phyloP scores from a whole-genome alignment of 2,113 vertebrate genomes.

The Python bivittatus region DNA sequence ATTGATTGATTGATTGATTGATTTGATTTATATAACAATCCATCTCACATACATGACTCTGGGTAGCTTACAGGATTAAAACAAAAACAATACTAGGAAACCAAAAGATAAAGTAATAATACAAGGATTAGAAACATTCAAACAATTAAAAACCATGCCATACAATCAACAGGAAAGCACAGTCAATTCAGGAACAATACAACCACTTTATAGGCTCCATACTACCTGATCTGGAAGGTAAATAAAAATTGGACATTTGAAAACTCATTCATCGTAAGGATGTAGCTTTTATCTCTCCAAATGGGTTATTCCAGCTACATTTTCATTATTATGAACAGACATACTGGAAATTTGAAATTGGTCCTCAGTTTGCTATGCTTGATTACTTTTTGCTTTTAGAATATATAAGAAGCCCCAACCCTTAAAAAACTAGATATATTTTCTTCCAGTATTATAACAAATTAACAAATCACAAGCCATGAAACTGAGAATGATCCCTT shows the following conservation, averaged over 20 bases:
- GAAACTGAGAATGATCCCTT: not conserved
- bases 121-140: not conserved
- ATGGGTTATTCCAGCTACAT: constrained; percentile 62
- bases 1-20: constrained; percentile 3
- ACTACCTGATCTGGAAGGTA: not conserved
- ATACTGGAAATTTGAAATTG: constrained; percentile 68
- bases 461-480: constrained; percentile 49
- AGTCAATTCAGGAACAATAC: not conserved
- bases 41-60: not conserved
- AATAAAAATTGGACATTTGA: constrained; percentile 59
- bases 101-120: not conserved
- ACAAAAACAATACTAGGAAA: not conserved
- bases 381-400: constrained; percentile 56
- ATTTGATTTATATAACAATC: not conserved
- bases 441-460: constrained; percentile 45
- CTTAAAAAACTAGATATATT: constrained; percentile 45
- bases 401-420: not conserved
- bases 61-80: not conserved
- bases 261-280: constrained; percentile 62
- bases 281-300: constrained; percentile 67
- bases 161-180: not conserved
- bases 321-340: constrained; percentile 62
- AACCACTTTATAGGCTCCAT: too few relatives aligned
- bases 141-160: not conserved
- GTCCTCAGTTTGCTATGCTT: constrained; percentile 55